A percentile compares a stretch with the other conserved stretches of the same genome.
Evolutionary conservation across 1,140 invertebrate genomes (phyloP).

Genomic region (Drosophila teissieri): DNA sequence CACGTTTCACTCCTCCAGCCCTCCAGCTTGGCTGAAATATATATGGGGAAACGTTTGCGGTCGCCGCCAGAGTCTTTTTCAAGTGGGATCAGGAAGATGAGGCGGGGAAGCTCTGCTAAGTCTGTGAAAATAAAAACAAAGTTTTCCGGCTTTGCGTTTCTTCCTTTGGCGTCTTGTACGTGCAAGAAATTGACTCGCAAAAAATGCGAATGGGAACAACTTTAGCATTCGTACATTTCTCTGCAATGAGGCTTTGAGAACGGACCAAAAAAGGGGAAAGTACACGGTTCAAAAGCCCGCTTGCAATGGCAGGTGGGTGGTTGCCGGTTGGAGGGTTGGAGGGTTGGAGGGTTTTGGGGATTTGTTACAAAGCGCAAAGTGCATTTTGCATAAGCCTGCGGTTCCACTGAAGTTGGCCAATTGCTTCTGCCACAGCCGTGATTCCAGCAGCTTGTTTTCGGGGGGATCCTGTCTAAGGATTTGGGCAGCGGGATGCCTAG

Average conservation of each 20-base stretch:
- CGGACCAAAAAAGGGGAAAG: slow-evolving; percentile 14
- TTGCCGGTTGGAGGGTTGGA: slow-evolving; percentile 8
- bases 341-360: slow-evolving; percentile 13
- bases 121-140: slow-evolving; percentile 48
- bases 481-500: slow-evolving; percentile 33
- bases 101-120: slow-evolving; percentile 13
- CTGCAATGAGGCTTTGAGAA: slow-evolving; percentile 19
- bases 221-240: slow-evolving; percentile 65
- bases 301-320: slow-evolving; percentile 2
- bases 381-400: slow-evolving; percentile 79
- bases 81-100: slow-evolving; percentile 22
- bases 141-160: slow-evolving; percentile 42
- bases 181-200: slow-evolving; percentile 49
- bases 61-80: slow-evolving; percentile 29
- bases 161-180: slow-evolving; percentile 63
- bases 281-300: slow-evolving; percentile 4
- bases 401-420: slow-evolving; percentile 35
- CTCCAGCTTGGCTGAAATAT: slow-evolving; percentile 38
- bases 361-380: slow-evolving; percentile 65
- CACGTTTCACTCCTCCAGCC: slow-evolving; percentile 31
- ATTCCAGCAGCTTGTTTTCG: slow-evolving; percentile 11
- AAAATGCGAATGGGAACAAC: slow-evolving; percentile 38
- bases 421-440: slow-evolving; percentile 22
- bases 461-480: slow-evolving; percentile 14
- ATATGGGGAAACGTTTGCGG: slow-evolving; percentile 55